Conservation (phyloP, 2,797 vertebrate species). For the Sciurus carolinensis region DNA sequence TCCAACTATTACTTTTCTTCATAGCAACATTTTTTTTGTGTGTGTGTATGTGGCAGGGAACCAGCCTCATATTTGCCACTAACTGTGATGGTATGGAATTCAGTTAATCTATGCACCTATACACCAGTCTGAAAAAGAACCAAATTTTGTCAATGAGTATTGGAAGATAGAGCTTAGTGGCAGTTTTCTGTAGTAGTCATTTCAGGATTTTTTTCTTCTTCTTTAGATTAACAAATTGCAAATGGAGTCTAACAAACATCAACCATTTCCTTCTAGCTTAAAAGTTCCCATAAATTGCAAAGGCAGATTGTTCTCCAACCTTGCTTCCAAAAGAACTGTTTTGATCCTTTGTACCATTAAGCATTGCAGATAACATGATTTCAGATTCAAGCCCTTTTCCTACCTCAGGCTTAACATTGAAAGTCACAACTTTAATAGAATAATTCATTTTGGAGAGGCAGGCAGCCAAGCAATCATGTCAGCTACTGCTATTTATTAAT, state of each 20-base stretch:
- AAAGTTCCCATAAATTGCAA: conserved; percentile 30
- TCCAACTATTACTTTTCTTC: background rate
- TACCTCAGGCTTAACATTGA: conserved; percentile 71
- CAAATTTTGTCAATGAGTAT: background rate
- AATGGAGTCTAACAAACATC: background rate
- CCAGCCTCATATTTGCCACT: background rate
- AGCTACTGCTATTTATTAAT: conserved; percentile 79
- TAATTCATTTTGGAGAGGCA: conserved; percentile 81
- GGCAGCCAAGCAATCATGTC: conserved; percentile 74
- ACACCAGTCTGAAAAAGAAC: background rate
- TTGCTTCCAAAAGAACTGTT: conserved; percentile 15
- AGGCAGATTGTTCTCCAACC: background rate
- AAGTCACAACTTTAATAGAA: conserved; percentile 78
- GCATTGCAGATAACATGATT: conserved; percentile 15
- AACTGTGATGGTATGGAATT: background rate
- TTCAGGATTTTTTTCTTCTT: background rate
- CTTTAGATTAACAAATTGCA: background rate
- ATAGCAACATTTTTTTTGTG: background rate
- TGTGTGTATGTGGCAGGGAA: background rate
- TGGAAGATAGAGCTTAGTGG: background rate
- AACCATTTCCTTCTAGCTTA: conserved; percentile 24
- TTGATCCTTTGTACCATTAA: conserved; percentile 7
- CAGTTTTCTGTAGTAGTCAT: background rate
- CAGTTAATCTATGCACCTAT: background rate
- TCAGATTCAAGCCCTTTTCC: conserved; percentile 71